Evolutionary conservation across 2,888 invertebrate genomes (phyloP).

Genomic region (Microctonus brassicae): DNA sequence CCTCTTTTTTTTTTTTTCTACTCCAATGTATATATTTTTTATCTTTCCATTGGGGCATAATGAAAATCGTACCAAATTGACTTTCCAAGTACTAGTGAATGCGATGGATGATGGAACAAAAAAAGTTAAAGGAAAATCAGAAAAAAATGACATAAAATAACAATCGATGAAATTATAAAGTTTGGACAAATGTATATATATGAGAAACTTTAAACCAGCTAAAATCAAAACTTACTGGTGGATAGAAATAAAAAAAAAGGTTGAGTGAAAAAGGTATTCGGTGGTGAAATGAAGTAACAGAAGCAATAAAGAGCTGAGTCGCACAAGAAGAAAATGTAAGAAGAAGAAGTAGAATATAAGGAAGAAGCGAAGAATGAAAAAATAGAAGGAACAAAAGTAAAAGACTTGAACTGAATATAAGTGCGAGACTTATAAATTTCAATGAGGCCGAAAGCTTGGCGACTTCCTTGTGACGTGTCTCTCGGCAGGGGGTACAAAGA

Average conservation of each 20-base stretch:
- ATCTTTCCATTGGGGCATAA: background rate
- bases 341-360: no score
- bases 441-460: slow-evolving; percentile 37
- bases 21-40: background rate
- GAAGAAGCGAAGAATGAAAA: background rate
- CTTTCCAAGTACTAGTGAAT: slow-evolving; percentile 55
- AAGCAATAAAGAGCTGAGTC: slow-evolving; percentile 7
- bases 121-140: background rate
- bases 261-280: slow-evolving; percentile 10
- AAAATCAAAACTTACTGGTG: slow-evolving; percentile 44
- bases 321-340: background rate
- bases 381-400: slow-evolving; percentile 41
- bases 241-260: background rate
- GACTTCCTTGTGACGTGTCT: slow-evolving; percentile 15
- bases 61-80: slow-evolving; percentile 47
- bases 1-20: background rate
- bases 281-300: background rate
- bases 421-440: slow-evolving; percentile 58
- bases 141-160: background rate
- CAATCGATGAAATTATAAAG: slow-evolving; percentile 60
- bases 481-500: background rate
- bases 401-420: slow-evolving; percentile 45
- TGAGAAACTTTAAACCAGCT: slow-evolving; percentile 44
- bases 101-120: slow-evolving; percentile 25
- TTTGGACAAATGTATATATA: slow-evolving; percentile 18